phyloP scores from a whole-genome alignment of 2,888 invertebrate genomes.

The Ceriagrion tenellum region DNA sequence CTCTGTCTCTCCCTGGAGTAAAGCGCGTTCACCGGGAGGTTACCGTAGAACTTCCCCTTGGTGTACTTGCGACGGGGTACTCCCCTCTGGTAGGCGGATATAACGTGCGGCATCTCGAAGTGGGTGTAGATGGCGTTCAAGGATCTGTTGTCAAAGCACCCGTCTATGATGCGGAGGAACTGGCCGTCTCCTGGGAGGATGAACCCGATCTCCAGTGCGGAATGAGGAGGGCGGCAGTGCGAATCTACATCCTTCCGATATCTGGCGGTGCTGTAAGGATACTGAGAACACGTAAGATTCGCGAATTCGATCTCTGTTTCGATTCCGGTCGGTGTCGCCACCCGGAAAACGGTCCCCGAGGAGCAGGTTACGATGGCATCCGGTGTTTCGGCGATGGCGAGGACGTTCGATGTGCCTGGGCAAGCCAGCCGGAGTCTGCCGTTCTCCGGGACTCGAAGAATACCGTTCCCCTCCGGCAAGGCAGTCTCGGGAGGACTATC shows the following conservation, averaged over 20 bases:
- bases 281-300: slow-evolving; percentile 77
- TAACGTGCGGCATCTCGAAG: slow-evolving; percentile 78
- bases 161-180: slow-evolving; percentile 79
- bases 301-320: slow-evolving; percentile 75
- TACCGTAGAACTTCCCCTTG: slow-evolving; percentile 80
- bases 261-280: slow-evolving; percentile 77
- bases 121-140: slow-evolving; percentile 80
- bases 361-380: slow-evolving; percentile 72
- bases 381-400: not conserved
- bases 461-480: not conserved
- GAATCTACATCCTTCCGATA: slow-evolving; percentile 75
- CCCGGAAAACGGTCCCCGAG: slow-evolving; percentile 72
- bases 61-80: slow-evolving; percentile 79
- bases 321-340: slow-evolving; percentile 65
- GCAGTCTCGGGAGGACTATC: slow-evolving; percentile 57
- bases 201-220: slow-evolving; percentile 80
- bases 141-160: slow-evolving; percentile 80
- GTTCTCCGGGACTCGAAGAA: not conserved
- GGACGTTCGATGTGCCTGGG: not conserved
- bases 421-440: not conserved
- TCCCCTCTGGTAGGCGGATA: slow-evolving; percentile 78
- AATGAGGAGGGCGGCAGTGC: slow-evolving; percentile 78
- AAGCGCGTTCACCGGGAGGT: slow-evolving; percentile 75
- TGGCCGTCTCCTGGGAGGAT: slow-evolving; percentile 76
- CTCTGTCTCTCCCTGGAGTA: slow-evolving; percentile 73